Conservation (phyloP, 2,113 vertebrate genomes). For the Clarias batrachus region DNA sequence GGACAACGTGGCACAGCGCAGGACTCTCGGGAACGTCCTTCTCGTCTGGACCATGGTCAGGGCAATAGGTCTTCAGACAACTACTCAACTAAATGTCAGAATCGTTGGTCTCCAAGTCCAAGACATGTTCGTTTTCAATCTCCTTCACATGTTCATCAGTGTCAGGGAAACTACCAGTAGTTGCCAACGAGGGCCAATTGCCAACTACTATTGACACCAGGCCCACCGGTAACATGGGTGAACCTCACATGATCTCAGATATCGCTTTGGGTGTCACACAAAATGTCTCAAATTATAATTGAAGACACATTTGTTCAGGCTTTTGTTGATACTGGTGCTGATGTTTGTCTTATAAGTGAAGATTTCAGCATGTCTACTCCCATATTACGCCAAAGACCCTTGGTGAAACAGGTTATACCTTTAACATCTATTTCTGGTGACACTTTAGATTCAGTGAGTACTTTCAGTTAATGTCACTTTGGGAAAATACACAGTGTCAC, state of each 20-base stretch:
- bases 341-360: constrained; percentile 5
- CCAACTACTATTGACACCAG: background rate
- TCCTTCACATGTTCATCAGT: background rate
- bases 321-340: constrained; percentile 10
- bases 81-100: too few species aligned
- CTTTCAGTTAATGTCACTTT: background rate
- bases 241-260: background rate
- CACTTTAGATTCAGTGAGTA: background rate
- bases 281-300: background rate
- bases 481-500: background rate
- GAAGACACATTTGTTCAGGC: background rate
- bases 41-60: too few species aligned
- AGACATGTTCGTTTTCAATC: background rate
- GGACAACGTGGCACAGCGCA: too few species aligned
- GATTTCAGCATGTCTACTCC: constrained; percentile 15
- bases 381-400: background rate
- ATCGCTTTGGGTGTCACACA: background rate
- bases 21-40: too few species aligned
- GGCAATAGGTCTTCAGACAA: too few species aligned
- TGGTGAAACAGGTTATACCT: constrained; percentile 6
- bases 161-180: background rate
- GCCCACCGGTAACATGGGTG: background rate
- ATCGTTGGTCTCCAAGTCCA: too few species aligned
- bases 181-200: background rate
- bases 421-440: constrained; percentile 1